Evolutionary conservation across 2,888 invertebrate species (phyloP).

Genomic region (Caenorhabditis imperialis): DNA sequence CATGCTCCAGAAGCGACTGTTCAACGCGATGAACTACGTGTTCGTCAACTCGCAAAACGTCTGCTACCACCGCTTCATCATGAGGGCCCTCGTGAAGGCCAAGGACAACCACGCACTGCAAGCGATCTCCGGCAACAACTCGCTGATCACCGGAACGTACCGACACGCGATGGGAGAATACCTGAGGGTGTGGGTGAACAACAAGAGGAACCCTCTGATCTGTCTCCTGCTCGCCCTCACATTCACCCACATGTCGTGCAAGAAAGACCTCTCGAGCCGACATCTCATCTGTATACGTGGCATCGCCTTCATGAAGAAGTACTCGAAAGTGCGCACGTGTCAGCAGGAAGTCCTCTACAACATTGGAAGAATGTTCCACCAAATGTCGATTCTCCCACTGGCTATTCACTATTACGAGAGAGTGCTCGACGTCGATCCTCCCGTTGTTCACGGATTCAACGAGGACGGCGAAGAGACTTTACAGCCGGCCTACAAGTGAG

Average conservation of each 20-base stretch:
- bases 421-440: constrained; percentile 41
- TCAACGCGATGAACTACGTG: constrained; percentile 76
- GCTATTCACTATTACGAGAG: constrained; percentile 75
- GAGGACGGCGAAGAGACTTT: constrained; percentile 58
- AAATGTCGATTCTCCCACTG: constrained; percentile 69
- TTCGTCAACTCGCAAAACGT: constrained; percentile 74
- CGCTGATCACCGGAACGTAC: constrained; percentile 76
- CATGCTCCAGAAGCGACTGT: constrained; percentile 61
- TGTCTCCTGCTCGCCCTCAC: constrained; percentile 74
- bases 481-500: constrained; percentile 38
- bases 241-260: constrained; percentile 76
- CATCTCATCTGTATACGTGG: constrained; percentile 74
- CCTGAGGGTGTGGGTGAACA: constrained; percentile 69
- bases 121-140: constrained; percentile 76
- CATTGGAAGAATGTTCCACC: constrained; percentile 75
- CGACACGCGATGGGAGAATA: constrained; percentile 76
- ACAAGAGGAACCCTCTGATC: constrained; percentile 68
- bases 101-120: constrained; percentile 72
- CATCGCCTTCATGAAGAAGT: constrained; percentile 72
- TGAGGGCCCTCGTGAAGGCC: constrained; percentile 70
- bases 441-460: constrained; percentile 33
- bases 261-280: constrained; percentile 74
- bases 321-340: constrained; percentile 64
- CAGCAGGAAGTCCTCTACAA: constrained; percentile 71
- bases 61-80: constrained; percentile 74